These are phyloP conservation scores for Plectropomus leopardus DNA, from an alignment of 2,113 vertebrate genomes.

Conservation along the genomic window DNA sequence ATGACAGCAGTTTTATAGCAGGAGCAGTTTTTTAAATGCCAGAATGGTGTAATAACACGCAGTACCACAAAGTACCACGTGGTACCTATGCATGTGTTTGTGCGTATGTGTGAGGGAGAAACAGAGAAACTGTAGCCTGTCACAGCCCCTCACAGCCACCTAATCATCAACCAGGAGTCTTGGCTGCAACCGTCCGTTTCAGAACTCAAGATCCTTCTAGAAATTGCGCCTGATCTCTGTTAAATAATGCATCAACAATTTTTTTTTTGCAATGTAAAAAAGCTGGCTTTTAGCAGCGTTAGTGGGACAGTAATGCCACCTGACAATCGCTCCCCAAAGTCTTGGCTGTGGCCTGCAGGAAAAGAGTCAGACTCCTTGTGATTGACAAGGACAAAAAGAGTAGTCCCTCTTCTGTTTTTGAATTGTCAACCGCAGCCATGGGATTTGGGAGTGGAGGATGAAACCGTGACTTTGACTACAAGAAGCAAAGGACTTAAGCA, in stretches of 20 bases:
- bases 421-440: conserved; percentile 82
- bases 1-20: no score
- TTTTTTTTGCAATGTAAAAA: conserved; percentile 85
- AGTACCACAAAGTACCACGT: background rate
- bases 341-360: conserved; percentile 78
- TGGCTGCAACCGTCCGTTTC: conserved; percentile 56
- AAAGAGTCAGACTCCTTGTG: conserved; percentile 67
- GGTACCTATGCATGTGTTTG: background rate
- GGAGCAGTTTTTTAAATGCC: background rate
- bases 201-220: conserved; percentile 73
- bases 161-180: conserved; percentile 59
- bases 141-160: conserved; percentile 29
- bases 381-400: conserved; percentile 89
- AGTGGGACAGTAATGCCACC: conserved; percentile 84
- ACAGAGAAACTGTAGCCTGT: conserved; percentile 24
- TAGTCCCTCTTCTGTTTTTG: conserved; percentile 83
- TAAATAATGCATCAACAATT: conserved; percentile 83
- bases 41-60: background rate
- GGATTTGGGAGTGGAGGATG: conserved; percentile 83
- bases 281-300: conserved; percentile 78
- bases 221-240: conserved; percentile 79
- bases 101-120: background rate
- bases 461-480: conserved; percentile 86
- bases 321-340: conserved; percentile 84
- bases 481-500: conserved; percentile 79